Conservation (phyloP, 1,140 invertebrate genomes). For the Paralvinella palmiformis region DNA sequence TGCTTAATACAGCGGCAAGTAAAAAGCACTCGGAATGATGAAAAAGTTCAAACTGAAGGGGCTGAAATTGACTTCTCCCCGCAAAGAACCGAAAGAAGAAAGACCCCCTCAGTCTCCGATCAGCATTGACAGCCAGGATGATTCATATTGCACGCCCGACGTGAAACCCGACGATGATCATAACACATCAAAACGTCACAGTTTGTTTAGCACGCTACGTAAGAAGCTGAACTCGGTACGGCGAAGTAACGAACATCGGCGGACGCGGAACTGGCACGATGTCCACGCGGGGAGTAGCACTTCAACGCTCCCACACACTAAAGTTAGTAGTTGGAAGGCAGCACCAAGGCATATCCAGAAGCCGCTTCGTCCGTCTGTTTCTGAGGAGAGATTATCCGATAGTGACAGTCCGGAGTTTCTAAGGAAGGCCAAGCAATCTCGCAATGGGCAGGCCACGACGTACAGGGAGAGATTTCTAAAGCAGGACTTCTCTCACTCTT, state of each 20-base stretch:
- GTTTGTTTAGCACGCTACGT: background rate
- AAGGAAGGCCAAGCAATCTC: background rate
- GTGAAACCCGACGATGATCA: background rate
- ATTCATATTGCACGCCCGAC: background rate
- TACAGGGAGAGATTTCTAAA: constrained; percentile 3
- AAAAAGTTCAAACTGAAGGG: constrained; percentile 5
- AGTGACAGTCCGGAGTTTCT: background rate
- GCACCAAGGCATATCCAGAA: background rate
- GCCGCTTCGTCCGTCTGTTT: constrained; percentile 9
- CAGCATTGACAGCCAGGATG: background rate
- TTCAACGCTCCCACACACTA: background rate
- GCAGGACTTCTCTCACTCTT: background rate
- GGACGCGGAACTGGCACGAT: background rate
- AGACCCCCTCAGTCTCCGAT: background rate
- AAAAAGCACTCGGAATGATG: no score
- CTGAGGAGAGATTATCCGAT: constrained; percentile 11
- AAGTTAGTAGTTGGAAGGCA: constrained; percentile 8
- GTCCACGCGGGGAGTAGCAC: background rate
- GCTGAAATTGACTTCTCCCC: constrained; percentile 2
- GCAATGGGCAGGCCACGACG: background rate
- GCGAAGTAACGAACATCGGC: background rate
- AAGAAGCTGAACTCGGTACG: constrained; percentile 2
- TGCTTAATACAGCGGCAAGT: no score
- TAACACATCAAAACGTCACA: background rate
- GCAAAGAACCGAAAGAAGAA: background rate